Conservation (phyloP, 2,888 invertebrate genomes). For the Nezara viridula region DNA sequence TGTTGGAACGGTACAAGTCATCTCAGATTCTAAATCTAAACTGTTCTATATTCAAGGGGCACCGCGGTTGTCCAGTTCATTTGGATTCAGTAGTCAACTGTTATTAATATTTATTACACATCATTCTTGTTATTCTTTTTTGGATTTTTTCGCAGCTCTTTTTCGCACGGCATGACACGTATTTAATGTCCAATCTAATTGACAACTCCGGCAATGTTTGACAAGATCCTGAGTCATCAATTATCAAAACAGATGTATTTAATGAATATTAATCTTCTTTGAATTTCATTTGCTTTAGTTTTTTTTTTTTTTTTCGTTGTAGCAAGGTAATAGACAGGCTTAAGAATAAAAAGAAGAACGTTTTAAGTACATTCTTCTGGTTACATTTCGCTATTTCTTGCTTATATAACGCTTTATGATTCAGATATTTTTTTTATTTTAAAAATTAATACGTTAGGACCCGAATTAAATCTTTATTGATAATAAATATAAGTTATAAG, state of each 20-base stretch:
- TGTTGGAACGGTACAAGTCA: slow-evolving; percentile 38
- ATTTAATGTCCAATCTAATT: slow-evolving; percentile 41
- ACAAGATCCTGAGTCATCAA: neutral
- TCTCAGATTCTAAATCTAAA: slow-evolving; percentile 48
- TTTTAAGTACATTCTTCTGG: too few relatives aligned
- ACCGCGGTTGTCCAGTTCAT: neutral
- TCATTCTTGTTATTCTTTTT: slow-evolving; percentile 1
- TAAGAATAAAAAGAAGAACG: neutral
- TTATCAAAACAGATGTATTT: slow-evolving; percentile 9
- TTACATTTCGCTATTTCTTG: too few relatives aligned
- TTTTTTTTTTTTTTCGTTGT: neutral
- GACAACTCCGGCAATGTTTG: neutral
- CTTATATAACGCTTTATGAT: too few relatives aligned
- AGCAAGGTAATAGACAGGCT: neutral
- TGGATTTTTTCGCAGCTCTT: slow-evolving; percentile 34
- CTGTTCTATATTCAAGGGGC: neutral
- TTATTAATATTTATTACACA: slow-evolving; percentile 44
- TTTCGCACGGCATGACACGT: slow-evolving; percentile 31
- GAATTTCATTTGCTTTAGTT: neutral
- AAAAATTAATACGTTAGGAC: too few relatives aligned
- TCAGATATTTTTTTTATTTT: too few relatives aligned
- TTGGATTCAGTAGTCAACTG: slow-evolving; percentile 12
- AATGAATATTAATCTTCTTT: neutral
- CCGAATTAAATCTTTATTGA: too few relatives aligned
- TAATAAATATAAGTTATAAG: too few relatives aligned